Evolutionary conservation across 2,888 invertebrate species (phyloP).

Genomic region (Lymantria dispar): DNA sequence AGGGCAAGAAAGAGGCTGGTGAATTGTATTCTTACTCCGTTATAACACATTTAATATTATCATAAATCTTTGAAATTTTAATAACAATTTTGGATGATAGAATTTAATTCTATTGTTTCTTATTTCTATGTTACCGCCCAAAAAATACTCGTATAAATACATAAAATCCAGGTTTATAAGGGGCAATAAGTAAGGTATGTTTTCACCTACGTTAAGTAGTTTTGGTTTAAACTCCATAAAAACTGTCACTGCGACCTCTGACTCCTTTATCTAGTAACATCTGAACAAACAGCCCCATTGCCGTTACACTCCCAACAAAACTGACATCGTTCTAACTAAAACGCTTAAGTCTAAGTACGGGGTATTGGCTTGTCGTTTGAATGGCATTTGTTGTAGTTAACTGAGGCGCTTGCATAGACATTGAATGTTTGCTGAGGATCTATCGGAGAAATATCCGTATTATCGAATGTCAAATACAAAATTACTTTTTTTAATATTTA

Average conservation of each 20-base stretch:
- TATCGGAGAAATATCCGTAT: slow-evolving; percentile 7
- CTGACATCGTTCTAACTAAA: slow-evolving; percentile 21
- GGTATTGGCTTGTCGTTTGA: slow-evolving; percentile 26
- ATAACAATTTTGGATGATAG: no score
- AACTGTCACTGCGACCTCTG: slow-evolving; percentile 7
- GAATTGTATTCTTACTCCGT: no score
- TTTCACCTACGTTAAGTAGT: background rate
- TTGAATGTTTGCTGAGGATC: slow-evolving; percentile 5
- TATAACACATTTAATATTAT: no score
- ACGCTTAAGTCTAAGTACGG: slow-evolving; percentile 32
- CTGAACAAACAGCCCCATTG: slow-evolving; percentile 6
- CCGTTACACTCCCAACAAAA: slow-evolving; percentile 24
- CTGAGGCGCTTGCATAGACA: slow-evolving; percentile 22
- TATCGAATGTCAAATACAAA: no score
- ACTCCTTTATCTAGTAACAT: slow-evolving; percentile 9
- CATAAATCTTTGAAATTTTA: no score
- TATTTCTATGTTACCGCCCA: no score
- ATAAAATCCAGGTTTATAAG: no score
- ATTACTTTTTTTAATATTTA: no score
- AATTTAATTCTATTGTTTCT: no score
- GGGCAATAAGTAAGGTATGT: background rate
- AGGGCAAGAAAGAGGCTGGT: no score
- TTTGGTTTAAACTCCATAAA: slow-evolving; percentile 4
- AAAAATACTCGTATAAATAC: no score
- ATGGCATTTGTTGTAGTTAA: slow-evolving; percentile 28